Conservation (phyloP, 2,113 vertebrate species). For the Smithornis capensis region DNA sequence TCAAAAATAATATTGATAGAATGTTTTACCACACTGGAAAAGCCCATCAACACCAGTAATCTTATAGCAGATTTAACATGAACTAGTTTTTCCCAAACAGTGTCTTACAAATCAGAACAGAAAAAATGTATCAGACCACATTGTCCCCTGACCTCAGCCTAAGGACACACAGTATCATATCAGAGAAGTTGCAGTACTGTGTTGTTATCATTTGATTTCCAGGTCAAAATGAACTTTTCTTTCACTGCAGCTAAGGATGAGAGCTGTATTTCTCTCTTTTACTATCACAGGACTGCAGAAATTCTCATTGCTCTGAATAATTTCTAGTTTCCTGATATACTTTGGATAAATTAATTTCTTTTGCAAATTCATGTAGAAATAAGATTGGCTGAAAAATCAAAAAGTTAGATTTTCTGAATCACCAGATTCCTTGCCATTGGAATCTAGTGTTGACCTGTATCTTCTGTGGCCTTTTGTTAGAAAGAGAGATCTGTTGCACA, state of each 20-base stretch:
- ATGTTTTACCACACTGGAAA: constrained; percentile 5
- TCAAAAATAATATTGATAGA: neutral
- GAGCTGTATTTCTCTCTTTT: neutral
- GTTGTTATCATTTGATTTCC: neutral
- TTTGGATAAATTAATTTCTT: neutral
- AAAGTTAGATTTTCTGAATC: neutral
- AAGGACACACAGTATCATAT: neutral
- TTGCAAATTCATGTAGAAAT: neutral
- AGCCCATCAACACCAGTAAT: neutral
- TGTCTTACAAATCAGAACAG: constrained; percentile 2
- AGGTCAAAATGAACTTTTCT: neutral
- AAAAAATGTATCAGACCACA: neutral
- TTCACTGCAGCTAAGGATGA: neutral
- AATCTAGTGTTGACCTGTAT: neutral
- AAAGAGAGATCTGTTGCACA: neutral
- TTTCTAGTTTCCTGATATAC: neutral
- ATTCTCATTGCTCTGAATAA: neutral
- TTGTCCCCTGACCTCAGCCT: constrained; percentile 23
- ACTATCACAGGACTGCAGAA: neutral
- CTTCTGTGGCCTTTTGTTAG: neutral
- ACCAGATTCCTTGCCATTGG: neutral
- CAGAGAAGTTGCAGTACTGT: neutral
- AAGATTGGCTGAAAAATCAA: neutral
- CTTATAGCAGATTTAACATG: constrained; percentile 12
- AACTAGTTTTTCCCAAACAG: neutral